Conservation (phyloP, 2,888 invertebrate species). For the Hirtodrosophila alboralis region DNA sequence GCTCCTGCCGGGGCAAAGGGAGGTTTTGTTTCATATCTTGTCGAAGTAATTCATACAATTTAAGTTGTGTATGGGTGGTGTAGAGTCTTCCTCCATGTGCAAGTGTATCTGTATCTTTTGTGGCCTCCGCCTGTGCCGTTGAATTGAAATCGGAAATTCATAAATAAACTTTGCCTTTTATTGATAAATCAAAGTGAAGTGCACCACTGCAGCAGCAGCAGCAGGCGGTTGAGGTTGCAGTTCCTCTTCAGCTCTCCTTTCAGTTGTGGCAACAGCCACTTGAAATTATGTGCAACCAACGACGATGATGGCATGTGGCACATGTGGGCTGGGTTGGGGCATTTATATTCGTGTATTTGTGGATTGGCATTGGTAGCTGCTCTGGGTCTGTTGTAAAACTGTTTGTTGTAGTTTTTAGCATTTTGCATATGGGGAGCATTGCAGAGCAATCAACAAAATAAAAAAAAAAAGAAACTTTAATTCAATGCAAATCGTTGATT, state of each 20-base stretch:
- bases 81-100: slow-evolving; percentile 24
- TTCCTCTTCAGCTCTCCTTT: not conserved
- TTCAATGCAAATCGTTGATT: slow-evolving; percentile 20
- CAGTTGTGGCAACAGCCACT: slow-evolving; percentile 15
- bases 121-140: slow-evolving; percentile 42
- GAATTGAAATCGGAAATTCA: slow-evolving; percentile 72
- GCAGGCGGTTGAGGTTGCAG: slow-evolving; percentile 34
- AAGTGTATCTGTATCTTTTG: slow-evolving; percentile 27
- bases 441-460: slow-evolving; percentile 1
- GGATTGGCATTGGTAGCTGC: not conserved
- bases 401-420: slow-evolving; percentile 13
- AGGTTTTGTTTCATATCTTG: slow-evolving; percentile 36
- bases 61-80: slow-evolving; percentile 50
- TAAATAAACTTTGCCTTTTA: slow-evolving; percentile 74
- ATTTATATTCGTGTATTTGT: slow-evolving; percentile 2
- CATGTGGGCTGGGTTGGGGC: slow-evolving; percentile 38
- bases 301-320: slow-evolving; percentile 30
- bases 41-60: slow-evolving; percentile 64
- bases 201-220: slow-evolving; percentile 43
- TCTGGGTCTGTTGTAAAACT: slow-evolving; percentile 16
- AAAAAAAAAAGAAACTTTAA: not conserved
- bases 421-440: slow-evolving; percentile 21
- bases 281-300: slow-evolving; percentile 3
- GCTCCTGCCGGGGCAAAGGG: not conserved
- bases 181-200: slow-evolving; percentile 76